phyloP scores from a whole-genome alignment of 2,113 vertebrate genomes.

The Burhinus bistriatus region DNA sequence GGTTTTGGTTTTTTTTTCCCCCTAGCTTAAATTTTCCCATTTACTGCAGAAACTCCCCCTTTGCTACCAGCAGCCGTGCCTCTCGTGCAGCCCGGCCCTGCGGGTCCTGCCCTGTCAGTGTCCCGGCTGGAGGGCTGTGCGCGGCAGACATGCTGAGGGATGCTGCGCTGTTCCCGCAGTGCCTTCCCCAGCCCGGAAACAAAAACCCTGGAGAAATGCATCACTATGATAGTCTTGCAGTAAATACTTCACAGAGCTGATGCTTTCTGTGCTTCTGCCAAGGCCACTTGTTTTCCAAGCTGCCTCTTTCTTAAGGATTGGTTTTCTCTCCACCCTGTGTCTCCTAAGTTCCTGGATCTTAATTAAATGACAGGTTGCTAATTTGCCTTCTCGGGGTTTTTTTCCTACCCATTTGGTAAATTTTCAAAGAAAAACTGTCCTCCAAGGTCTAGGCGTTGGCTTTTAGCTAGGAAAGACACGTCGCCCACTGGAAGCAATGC shows the following conservation, averaged over 20 bases:
- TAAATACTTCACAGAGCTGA: background rate
- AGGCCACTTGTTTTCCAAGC: background rate
- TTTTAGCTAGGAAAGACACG: background rate
- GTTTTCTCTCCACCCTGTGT: background rate
- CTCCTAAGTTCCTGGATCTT: background rate
- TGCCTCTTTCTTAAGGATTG: background rate
- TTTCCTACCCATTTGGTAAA: background rate
- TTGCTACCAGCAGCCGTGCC: background rate
- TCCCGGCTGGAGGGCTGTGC: background rate
- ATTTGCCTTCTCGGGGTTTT: background rate
- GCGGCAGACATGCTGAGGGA: background rate
- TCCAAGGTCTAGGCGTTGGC: accelerated
- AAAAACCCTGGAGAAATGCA: background rate
- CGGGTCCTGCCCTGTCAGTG: background rate
- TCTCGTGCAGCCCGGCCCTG: too few relatives aligned
- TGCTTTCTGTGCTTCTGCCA: background rate
- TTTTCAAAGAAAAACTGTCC: accelerated
- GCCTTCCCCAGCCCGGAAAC: background rate
- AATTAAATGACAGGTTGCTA: background rate
- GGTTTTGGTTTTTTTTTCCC: background rate
- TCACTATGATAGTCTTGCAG: background rate
- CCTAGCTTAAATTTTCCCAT: accelerated
- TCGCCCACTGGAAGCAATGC: background rate
- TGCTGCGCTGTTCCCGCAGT: accelerated
- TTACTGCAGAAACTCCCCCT: background rate